Percentiles rank a stretch among this genome's conserved stretches.
Evolutionary conservation across 2,797 vertebrate species (phyloP).

Genomic region (Phylloscopus collybita): DNA sequence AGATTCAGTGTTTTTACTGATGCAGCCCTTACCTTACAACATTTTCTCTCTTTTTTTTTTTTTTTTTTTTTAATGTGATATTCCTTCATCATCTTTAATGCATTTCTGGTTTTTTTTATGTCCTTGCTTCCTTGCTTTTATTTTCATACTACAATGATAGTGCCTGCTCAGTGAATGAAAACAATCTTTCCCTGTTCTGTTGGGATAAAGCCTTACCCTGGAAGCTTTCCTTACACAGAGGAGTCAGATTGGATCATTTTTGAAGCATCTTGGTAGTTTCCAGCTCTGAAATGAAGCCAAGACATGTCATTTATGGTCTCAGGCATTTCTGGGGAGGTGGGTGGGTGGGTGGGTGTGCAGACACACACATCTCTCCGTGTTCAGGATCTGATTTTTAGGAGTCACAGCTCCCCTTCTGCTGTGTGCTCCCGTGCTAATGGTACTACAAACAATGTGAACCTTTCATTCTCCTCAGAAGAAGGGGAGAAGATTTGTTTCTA

Average conservation of each 20-base stretch:
- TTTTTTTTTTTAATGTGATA: neutral
- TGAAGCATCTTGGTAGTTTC: neutral
- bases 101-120: neutral
- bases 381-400: neutral
- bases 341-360: neutral
- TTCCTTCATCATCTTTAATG: neutral
- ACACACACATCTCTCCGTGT: rapidly evolving
- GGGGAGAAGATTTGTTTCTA: neutral
- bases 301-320: neutral
- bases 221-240: neutral
- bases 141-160: neutral
- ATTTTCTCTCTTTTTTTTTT: neutral
- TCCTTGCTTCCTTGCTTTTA: neutral
- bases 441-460: neutral
- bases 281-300: neutral
- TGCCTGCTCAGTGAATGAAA: slow-evolving; percentile 27
- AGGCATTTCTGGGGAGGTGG: neutral
- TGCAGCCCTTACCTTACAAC: neutral
- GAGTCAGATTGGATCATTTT: neutral
- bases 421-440: neutral
- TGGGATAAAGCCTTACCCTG: neutral
- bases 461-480: neutral
- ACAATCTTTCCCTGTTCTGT: neutral
- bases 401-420: neutral
- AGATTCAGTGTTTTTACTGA: neutral